phyloP scores from a whole-genome alignment of 2,797 vertebrate genomes.

The Sphenodon punctatus region DNA sequence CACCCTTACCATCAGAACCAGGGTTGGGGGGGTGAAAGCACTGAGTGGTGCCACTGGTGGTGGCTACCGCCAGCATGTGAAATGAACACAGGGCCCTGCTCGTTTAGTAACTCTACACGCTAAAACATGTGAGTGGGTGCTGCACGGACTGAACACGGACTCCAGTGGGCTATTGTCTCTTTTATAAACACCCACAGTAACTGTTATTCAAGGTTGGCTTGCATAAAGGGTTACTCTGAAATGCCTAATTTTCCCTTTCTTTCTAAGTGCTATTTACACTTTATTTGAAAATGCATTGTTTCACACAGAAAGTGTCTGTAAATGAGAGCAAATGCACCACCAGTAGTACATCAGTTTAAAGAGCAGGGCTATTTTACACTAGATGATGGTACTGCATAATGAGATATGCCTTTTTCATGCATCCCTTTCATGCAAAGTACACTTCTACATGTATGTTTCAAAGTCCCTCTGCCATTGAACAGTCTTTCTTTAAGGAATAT shows the following conservation, averaged over 20 bases:
- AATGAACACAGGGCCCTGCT: too few species aligned
- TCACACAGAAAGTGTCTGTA: slow-evolving; percentile 37
- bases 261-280: slow-evolving; percentile 60
- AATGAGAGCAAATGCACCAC: slow-evolving; percentile 41
- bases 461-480: slow-evolving; percentile 61
- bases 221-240: slow-evolving; percentile 36
- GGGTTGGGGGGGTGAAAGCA: too few species aligned
- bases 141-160: too few species aligned
- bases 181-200: too few species aligned
- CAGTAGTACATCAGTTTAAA: slow-evolving; percentile 53
- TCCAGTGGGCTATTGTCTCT: too few species aligned
- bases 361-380: slow-evolving; percentile 57
- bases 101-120: too few species aligned
- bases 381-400: slow-evolving; percentile 47
- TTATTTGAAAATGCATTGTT: slow-evolving; percentile 64
- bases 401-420: slow-evolving; percentile 9
- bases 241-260: slow-evolving; percentile 51
- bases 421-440: slow-evolving; percentile 25
- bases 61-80: too few species aligned
- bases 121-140: too few species aligned
- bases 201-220: too few species aligned
- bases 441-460: slow-evolving; percentile 40
- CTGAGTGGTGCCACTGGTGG: too few species aligned
- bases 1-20: too few species aligned
- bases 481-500: slow-evolving; percentile 70